Base-by-base conservation (phyloP, 2,797 vertebrate species). In the Darevskia nairensis region DNA sequence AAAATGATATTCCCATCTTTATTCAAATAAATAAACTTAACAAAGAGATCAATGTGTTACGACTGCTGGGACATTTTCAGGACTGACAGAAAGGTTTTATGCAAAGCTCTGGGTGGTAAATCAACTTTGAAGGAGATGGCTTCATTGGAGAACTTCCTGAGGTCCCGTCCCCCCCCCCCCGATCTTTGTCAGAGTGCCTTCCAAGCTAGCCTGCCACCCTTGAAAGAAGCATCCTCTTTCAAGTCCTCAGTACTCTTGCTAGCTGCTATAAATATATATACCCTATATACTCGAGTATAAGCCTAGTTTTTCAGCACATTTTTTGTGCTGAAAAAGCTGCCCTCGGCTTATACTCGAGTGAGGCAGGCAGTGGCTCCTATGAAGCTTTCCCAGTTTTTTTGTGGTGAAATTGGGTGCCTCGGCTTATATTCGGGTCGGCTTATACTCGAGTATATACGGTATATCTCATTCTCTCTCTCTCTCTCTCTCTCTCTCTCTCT, bases 211-310 rank as follows among this genome's bases (percentile, higher is more conserved):
- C 84, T 88, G 11, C 84, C 92, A 55, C 15, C 3, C 50, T 13
- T 55, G 50, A 55, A 15, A 71, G 23, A 50, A 91, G 72, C 91
- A 76, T 86, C 79, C 90, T 64, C 71, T 91, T 95, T 91, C 89
- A 87, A 90, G 25, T 92, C 77, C 91, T 90, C 93, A 82, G 85
- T 80, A 94, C 10, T 77, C 23, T 81, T 86, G 32, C 11, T 76
- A 91, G 66, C 41, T 87, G 77, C 84, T 93, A 91, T 91, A 96
- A n/a, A n/a, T n/a, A n/a, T n/a, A n/a, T n/a, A n/a, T n/a, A n/a
- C n/a, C n/a, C n/a, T n/a, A n/a, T n/a, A n/a, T n/a, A n/a, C n/a
- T n/a, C n/a, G n/a, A n/a, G n/a, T n/a, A n/a, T n/a, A n/a, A n/a
- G n/a, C n/a, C n/a, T n/a, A n/a, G n/a, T n/a, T n/a, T n/a, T n/a